Evolutionary conservation across 2,797 vertebrate species (phyloP).

Genomic region (Betta splendens): DNA sequence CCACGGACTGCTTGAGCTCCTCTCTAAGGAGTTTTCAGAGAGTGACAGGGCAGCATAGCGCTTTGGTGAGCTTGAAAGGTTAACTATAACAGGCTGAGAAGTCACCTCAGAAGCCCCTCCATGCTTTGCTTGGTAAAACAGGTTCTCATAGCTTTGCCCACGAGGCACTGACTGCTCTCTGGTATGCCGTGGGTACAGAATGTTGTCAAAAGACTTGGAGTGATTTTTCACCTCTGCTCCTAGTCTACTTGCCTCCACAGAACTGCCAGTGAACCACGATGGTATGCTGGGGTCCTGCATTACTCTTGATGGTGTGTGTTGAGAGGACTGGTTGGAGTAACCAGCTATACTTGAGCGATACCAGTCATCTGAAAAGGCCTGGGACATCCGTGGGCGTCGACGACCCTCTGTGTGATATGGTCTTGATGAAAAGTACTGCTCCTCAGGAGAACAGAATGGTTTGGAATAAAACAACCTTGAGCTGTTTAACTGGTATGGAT

Average conservation of each 20-base stretch:
- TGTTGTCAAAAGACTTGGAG: slow-evolving; percentile 97
- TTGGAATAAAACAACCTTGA: slow-evolving; percentile 83
- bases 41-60: slow-evolving; percentile 94
- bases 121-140: slow-evolving; percentile 84
- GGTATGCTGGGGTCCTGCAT: slow-evolving; percentile 79
- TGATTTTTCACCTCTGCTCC: slow-evolving; percentile 87
- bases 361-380: slow-evolving; percentile 87
- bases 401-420: slow-evolving; percentile 87
- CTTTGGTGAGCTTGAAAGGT: slow-evolving; percentile 94
- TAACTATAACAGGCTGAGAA: slow-evolving; percentile 91
- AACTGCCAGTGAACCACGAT: slow-evolving; percentile 86
- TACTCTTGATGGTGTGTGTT: slow-evolving; percentile 78
- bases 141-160: slow-evolving; percentile 93
- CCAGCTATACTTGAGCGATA: slow-evolving; percentile 86
- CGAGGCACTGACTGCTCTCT: slow-evolving; percentile 86
- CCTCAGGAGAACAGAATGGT: slow-evolving; percentile 75
- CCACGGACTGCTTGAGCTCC: slow-evolving; percentile 79
- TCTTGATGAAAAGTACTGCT: slow-evolving; percentile 78
- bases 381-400: slow-evolving; percentile 80
- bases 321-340: slow-evolving; percentile 81
- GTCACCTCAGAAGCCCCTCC: slow-evolving; percentile 82
- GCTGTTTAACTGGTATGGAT: slow-evolving; percentile 73
- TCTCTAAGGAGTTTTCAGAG: slow-evolving; percentile 92
- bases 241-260: slow-evolving; percentile 82
- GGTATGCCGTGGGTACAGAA: slow-evolving; percentile 84